phyloP scores from a whole-genome alignment of 1,140 invertebrate genomes.

The Saccostrea glomerata region DNA sequence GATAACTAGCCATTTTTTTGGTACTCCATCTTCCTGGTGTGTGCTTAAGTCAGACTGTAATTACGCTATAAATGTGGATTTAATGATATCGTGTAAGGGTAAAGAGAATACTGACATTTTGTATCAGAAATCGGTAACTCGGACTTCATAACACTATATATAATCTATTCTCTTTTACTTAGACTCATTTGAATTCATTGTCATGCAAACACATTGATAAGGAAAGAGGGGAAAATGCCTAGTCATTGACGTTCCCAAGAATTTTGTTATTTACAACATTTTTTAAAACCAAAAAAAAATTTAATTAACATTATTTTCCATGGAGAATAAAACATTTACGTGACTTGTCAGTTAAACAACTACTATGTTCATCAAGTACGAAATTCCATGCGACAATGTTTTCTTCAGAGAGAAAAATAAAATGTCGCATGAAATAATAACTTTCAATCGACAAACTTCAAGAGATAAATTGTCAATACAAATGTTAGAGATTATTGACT shows the following conservation, averaged over 20 bases:
- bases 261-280: neutral
- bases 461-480: too few species aligned
- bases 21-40: neutral
- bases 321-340: constrained; percentile 4
- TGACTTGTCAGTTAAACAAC: neutral
- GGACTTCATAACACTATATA: constrained; percentile 22
- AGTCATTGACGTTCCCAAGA: neutral
- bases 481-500: too few species aligned
- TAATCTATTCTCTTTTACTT: neutral
- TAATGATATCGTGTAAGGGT: neutral
- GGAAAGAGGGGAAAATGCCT: constrained; percentile 4
- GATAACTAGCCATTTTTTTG: neutral
- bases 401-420: neutral
- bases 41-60: neutral
- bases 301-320: neutral
- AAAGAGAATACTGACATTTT: constrained; percentile 19
- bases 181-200: constrained; percentile 19
- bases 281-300: neutral
- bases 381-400: neutral
- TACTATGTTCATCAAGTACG: constrained; percentile 15
- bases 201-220: neutral
- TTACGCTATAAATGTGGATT: neutral
- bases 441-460: neutral
- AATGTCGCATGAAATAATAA: neutral
- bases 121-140: constrained; percentile 1